These are phyloP conservation scores for Pseudomyrmex sp. DNA, from an alignment of 1,140 invertebrate genomes.

Conservation along the genomic window DNA sequence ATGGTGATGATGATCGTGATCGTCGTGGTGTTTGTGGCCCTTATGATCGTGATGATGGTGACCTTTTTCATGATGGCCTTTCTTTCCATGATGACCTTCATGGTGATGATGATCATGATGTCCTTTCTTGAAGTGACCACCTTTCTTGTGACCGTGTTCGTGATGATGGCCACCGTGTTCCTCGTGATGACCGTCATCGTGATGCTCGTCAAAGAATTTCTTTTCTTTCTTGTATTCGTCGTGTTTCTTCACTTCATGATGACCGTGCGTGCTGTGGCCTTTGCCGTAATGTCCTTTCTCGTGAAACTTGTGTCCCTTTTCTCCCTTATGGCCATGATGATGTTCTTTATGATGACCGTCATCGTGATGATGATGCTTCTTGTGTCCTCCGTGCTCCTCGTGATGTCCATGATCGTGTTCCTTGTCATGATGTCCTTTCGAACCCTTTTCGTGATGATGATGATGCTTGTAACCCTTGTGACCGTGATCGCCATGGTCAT, in stretches of 20 bases:
- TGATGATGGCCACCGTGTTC: constrained; percentile 91
- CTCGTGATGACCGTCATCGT: constrained; percentile 92
- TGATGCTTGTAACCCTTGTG: constrained; percentile 87
- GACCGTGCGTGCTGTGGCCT: constrained; percentile 89
- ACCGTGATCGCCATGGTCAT: constrained; percentile 82
- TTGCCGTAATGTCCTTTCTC: constrained; percentile 89
- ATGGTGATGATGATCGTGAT: constrained; percentile 77
- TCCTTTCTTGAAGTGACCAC: constrained; percentile 91
- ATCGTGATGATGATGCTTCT: constrained; percentile 89
- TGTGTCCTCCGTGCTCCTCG: constrained; percentile 88
- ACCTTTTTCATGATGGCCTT: no score
- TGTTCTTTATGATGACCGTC: constrained; percentile 88
- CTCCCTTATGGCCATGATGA: constrained; percentile 87
- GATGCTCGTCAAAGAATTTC: constrained; percentile 92
- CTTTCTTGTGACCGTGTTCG: constrained; percentile 90
- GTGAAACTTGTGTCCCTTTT: constrained; percentile 89
- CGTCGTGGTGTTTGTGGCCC: constrained; percentile 81
- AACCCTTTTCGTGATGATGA: constrained; percentile 88
- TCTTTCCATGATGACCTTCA: constrained; percentile 88
- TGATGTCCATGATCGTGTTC: constrained; percentile 88
- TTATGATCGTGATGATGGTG: no score
- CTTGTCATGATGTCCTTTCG: constrained; percentile 89
- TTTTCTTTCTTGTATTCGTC: constrained; percentile 91
- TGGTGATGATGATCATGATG: constrained; percentile 89
- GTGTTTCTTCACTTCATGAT: constrained; percentile 89